These are phyloP conservation scores for Stichodactyla mertensii DNA, from an alignment of 64 coral and sea anemone genomes.

Conservation along the genomic window DNA sequence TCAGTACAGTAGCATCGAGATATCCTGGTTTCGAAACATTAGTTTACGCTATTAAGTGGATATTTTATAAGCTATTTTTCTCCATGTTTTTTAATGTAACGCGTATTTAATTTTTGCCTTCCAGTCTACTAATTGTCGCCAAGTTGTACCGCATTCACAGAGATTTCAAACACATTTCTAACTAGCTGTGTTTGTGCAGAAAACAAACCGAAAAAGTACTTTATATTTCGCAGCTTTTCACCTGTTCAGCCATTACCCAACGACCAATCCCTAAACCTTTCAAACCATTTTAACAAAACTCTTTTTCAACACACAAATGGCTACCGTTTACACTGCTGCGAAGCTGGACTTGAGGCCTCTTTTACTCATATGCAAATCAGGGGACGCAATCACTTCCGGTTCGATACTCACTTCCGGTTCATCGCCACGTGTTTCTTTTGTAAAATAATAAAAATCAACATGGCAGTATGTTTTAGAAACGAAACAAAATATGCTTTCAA, in stretches of 20 bases:
- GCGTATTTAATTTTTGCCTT: background rate
- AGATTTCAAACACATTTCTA: background rate
- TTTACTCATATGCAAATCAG: background rate
- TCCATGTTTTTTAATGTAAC: background rate
- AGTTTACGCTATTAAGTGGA: background rate
- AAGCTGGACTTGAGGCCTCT: background rate
- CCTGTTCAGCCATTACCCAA: slow-evolving; percentile 8
- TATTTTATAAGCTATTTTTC: background rate
- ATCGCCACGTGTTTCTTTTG: background rate
- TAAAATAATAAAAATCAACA: background rate
- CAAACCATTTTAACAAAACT: slow-evolving; percentile 10
- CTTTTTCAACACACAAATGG: slow-evolving; percentile 10
- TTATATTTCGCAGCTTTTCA: background rate
- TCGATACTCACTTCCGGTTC: background rate
- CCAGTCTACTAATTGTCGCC: background rate
- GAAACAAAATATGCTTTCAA: background rate
- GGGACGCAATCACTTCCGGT: background rate
- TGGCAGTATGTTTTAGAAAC: background rate
- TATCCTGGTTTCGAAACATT: background rate
- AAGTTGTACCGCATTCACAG: background rate
- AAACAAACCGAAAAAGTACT: background rate
- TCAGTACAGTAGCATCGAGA: background rate
- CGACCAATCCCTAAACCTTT: slow-evolving; percentile 7
- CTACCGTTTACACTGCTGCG: background rate
- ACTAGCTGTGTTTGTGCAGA: slow-evolving; percentile 9